Conservation (phyloP, 2,113 vertebrate genomes). For the Crypturellus undulatus region DNA sequence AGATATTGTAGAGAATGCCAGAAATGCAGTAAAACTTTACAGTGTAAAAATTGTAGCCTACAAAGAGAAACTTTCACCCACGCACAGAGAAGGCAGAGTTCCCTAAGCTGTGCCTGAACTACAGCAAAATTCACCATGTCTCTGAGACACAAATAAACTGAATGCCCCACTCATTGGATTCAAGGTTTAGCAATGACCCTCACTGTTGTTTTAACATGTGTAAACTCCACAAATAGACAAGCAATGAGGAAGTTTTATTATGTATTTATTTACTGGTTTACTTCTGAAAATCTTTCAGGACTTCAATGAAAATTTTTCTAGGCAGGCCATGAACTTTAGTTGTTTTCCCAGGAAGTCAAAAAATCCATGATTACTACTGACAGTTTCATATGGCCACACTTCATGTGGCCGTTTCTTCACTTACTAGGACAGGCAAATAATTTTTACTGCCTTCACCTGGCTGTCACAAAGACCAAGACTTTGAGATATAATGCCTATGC, state of each 20-base stretch:
- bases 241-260: background rate
- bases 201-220: background rate
- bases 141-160: background rate
- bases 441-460: background rate
- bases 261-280: background rate
- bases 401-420: background rate
- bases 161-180: background rate
- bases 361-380: fast-evolving
- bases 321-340: background rate
- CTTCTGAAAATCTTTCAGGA: background rate
- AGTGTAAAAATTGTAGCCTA: background rate
- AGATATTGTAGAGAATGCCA: background rate
- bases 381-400: no score
- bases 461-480: background rate
- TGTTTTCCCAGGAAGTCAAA: fast-evolving
- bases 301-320: background rate
- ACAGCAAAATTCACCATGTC: background rate
- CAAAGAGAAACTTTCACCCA: background rate
- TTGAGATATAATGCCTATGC: background rate
- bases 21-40: background rate
- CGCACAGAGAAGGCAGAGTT: background rate
- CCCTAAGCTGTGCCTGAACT: background rate
- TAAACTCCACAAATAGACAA: background rate
- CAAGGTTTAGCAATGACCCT: background rate
- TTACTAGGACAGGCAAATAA: background rate